Conservation (phyloP, 2,888 invertebrate genomes). For the Cheilosia urbana region DNA sequence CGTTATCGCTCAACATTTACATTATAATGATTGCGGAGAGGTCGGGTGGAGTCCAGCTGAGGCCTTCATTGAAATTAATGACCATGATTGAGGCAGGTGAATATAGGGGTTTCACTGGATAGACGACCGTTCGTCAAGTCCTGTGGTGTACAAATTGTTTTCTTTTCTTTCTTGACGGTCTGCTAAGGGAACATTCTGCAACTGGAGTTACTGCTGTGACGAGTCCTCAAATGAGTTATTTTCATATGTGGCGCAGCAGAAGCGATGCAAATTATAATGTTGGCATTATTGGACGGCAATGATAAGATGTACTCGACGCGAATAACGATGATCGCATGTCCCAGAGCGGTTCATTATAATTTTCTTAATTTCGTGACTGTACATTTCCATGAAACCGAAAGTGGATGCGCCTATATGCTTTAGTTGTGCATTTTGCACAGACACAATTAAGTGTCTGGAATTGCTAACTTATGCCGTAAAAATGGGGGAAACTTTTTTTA, state of each 20-base stretch:
- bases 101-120: slow-evolving; percentile 43
- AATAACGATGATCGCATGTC: slow-evolving; percentile 51
- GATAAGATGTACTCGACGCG: slow-evolving; percentile 44
- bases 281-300: slow-evolving; percentile 38
- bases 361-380: slow-evolving; percentile 30
- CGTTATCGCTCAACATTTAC: slow-evolving; percentile 70
- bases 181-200: slow-evolving; percentile 1
- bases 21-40: slow-evolving; percentile 63
- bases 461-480: not conserved
- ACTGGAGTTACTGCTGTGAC: slow-evolving; percentile 51
- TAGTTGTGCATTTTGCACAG: slow-evolving; percentile 26
- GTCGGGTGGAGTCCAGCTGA: slow-evolving; percentile 54
- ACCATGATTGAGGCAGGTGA: slow-evolving; percentile 71
- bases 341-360: slow-evolving; percentile 36
- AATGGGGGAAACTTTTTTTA: not conserved
- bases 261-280: slow-evolving; percentile 54
- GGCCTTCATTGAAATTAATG: slow-evolving; percentile 69
- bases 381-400: slow-evolving; percentile 37
- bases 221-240: slow-evolving; percentile 56
- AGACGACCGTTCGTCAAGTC: slow-evolving; percentile 34
- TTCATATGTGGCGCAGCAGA: slow-evolving; percentile 19
- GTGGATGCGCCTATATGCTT: slow-evolving; percentile 4
- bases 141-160: slow-evolving; percentile 43
- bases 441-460: slow-evolving; percentile 40
- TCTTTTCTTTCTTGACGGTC: not conserved